Conservation (phyloP, 2,888 invertebrate genomes). For the Onthophagus sagittarius region DNA sequence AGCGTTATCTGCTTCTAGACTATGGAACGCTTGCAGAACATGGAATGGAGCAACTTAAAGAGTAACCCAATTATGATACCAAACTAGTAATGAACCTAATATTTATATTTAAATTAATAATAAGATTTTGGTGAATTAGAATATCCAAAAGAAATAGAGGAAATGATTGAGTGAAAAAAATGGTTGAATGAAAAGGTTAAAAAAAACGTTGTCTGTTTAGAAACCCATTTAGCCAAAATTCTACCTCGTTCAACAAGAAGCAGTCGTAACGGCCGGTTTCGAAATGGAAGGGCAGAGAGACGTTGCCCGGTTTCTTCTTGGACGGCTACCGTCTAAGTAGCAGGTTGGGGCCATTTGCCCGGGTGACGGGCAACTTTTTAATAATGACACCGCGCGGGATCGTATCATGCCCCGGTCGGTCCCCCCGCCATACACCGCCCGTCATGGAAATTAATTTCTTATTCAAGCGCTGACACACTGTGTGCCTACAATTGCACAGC, state of each 20-base stretch:
- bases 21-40: too few relatives aligned
- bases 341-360: constrained; percentile 49
- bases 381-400: constrained; percentile 46
- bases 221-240: neutral
- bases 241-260: neutral
- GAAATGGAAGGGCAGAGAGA: neutral
- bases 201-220: neutral
- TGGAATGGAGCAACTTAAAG: too few relatives aligned
- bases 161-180: neutral
- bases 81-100: too few relatives aligned
- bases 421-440: constrained; percentile 40
- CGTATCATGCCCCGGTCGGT: constrained; percentile 39
- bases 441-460: constrained; percentile 46
- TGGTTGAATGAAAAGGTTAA: neutral
- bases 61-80: too few relatives aligned
- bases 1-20: too few relatives aligned
- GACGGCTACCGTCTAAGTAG: constrained; percentile 50
- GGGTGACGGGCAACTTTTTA: constrained; percentile 47
- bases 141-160: neutral
- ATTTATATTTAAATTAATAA: too few relatives aligned
- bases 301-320: constrained; percentile 28
- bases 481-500: constrained; percentile 16
- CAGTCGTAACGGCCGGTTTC: neutral
- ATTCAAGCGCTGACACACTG: constrained; percentile 37
- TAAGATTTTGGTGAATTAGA: neutral